Base-by-base conservation (phyloP, 92 coral and sea anemone species). In the Porites evermanni region DNA sequence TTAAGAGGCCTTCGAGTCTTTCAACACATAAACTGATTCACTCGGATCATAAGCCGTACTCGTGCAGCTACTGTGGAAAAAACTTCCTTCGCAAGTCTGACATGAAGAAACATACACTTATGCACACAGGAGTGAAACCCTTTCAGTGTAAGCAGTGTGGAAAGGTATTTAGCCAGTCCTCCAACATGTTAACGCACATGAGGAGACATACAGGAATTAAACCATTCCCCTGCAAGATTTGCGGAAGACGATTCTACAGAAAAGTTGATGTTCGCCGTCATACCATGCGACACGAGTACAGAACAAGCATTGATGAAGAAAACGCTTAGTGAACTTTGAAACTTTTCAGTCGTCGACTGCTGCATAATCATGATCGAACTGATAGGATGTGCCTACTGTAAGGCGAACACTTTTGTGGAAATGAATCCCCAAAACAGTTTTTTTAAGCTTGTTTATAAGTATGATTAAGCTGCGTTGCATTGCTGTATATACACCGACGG, bases 121-220 rank as follows among this genome's bases (percentile, higher is more conserved):
- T 94, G 98, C 98, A 94, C 68, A 94, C 98, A 1, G 98, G 98
- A 29, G 95, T 89, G n/a, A 94, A 94, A 23, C 98, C 98, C 0
- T 94, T 94, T 70, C 95, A 93, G 79, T 94, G 98, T 59, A 93
- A 93, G 88, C 98, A 94, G 65, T 94, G 98, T 44, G 98, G 98
- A 0, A 94, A 94, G 79, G 98, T 94, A 2, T 94, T 94, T 79
- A 94, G 98, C 70, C 98, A 94, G 78, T 94, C 98, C 0, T 94
- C 98, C 1, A 94, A 94, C 82, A 94, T 94, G 98, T 75, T 94
- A 8, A 94, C 98, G 0, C 98, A 94, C 75, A 94, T 94, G 98
- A 73, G 98, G 74, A 71, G 98, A 21, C 98, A 94, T 83, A 93
- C 98, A 0, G 98, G 98, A 4, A 88, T 94, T 16, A 94, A 94